Percentiles rank a stretch among this genome's conserved stretches.
Conservation (phyloP, 2,113 vertebrate species). For the Archocentrus centrarchus region DNA sequence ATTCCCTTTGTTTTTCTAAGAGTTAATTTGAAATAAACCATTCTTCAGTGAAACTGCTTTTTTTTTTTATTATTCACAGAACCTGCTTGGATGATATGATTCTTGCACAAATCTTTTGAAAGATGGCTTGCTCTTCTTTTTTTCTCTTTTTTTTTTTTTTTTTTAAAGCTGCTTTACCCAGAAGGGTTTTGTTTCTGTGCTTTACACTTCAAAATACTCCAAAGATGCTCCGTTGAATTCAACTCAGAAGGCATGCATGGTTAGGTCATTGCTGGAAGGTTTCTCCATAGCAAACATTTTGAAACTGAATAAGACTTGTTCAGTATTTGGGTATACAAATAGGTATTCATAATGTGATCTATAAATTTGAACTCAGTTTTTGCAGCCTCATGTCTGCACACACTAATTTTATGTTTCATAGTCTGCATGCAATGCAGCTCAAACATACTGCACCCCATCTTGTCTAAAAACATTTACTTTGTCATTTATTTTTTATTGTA, state of each 20-base stretch:
- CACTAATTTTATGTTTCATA: not conserved
- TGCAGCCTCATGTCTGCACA: not conserved
- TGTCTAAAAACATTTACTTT: not conserved
- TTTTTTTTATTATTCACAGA: not conserved
- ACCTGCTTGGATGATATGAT: not conserved
- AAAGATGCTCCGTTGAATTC: not conserved
- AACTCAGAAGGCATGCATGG: not conserved
- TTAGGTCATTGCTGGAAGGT: not conserved
- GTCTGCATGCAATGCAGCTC: not conserved
- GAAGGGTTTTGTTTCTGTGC: not conserved
- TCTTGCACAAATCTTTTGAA: not conserved
- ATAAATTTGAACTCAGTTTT: not conserved
- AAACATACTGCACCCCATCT: not conserved
- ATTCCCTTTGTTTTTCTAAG: not conserved
- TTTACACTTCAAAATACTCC: not conserved
- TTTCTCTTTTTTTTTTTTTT: not conserved
- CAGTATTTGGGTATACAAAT: not conserved
- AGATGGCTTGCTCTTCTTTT: not conserved
- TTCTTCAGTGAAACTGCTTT: not conserved
- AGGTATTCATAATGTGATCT: not conserved
- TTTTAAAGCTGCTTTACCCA: not conserved
- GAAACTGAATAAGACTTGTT: not conserved
- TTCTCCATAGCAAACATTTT: not conserved
- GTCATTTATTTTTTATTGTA: not conserved
- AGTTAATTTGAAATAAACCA: not conserved